These are phyloP conservation scores for Ormyrus pomaceus DNA, from an alignment of 2,888 invertebrate genomes.

Conservation along the genomic window DNA sequence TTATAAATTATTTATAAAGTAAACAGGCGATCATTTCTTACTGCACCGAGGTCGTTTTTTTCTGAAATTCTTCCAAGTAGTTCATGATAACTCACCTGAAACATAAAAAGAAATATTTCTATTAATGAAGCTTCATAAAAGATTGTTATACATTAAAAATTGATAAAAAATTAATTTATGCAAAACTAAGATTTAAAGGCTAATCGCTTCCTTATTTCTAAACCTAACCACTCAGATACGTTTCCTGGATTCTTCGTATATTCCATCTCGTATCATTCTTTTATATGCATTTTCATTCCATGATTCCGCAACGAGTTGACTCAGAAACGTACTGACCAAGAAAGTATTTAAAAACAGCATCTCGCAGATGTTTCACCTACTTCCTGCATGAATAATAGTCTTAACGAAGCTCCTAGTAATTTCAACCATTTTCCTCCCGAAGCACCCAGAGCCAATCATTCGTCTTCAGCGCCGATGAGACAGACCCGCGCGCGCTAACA, in stretches of 20 bases:
- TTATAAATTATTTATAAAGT: no score
- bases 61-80: no score
- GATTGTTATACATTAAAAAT: no score
- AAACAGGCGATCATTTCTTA: no score
- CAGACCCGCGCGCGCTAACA: no score
- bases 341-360: no score
- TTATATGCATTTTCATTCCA: neutral
- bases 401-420: neutral
- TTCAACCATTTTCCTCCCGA: neutral
- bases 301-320: neutral
- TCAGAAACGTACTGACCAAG: no score
- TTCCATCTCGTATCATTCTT: neutral
- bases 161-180: neutral
- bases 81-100: conserved; percentile 39
- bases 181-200: neutral
- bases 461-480: no score
- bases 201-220: no score
- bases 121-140: conserved; percentile 7
- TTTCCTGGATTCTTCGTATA: neutral
- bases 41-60: no score
- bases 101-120: conserved; percentile 22
- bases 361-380: neutral
- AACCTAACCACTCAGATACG: neutral
- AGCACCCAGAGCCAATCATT: no score
- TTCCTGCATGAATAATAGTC: neutral